Percentiles rank a stretch among this genome's conserved stretches.
Conservation (phyloP, 2,888 invertebrate species). For the Sphaeridia pumilis region DNA sequence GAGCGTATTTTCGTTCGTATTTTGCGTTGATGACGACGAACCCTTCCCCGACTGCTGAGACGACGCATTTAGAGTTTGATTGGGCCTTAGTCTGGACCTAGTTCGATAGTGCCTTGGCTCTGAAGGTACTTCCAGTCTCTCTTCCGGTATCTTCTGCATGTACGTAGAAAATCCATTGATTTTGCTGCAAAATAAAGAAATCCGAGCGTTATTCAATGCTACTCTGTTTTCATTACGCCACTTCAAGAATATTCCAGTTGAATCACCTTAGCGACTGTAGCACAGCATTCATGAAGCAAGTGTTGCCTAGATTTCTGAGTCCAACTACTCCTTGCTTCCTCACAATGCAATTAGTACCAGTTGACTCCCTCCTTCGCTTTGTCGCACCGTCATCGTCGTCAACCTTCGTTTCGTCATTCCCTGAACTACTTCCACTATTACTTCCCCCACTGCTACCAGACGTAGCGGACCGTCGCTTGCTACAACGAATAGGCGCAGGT, state of each 20-base stretch:
- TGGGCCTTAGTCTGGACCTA: slow-evolving; percentile 9
- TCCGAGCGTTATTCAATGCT: too few species aligned
- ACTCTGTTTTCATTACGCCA: too few species aligned
- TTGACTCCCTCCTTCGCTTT: neutral
- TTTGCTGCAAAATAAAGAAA: slow-evolving; percentile 57
- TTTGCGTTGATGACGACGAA: slow-evolving; percentile 1
- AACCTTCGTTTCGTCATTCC: neutral
- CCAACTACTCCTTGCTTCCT: slow-evolving; percentile 57
- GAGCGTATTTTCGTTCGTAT: slow-evolving; percentile 2
- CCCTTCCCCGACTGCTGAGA: neutral
- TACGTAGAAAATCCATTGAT: slow-evolving; percentile 72
- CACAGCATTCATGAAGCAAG: slow-evolving; percentile 78
- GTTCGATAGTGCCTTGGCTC: slow-evolving; percentile 10
- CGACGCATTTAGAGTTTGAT: slow-evolving; percentile 12
- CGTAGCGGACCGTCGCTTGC: neutral
- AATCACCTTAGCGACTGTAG: slow-evolving; percentile 59
- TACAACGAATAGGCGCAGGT: neutral
- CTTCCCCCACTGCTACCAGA: neutral
- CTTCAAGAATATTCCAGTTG: too few species aligned
- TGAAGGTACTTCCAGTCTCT: slow-evolving; percentile 7
- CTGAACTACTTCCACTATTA: neutral
- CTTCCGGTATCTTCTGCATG: slow-evolving; percentile 40
- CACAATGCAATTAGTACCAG: slow-evolving; percentile 36
- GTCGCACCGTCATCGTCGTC: slow-evolving; percentile 1
- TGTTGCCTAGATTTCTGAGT: slow-evolving; percentile 67